Base-by-base conservation (phyloP, 2,113 vertebrate genomes). In the Pelecanus crispus region DNA sequence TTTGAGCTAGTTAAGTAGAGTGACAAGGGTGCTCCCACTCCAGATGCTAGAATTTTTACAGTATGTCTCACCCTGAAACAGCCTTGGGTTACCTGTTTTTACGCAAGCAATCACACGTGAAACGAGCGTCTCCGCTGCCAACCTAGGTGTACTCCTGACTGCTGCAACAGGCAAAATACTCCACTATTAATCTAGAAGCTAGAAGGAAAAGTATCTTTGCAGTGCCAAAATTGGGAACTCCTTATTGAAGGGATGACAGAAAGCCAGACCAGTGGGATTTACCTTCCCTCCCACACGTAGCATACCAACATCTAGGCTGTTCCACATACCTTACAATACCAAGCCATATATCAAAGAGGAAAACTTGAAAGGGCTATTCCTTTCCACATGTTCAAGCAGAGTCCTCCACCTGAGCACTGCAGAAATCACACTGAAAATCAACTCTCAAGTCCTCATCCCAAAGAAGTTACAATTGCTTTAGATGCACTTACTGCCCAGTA, bases 121-220 rank as follows among this genome's bases (percentile, higher is more conserved):
- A 80, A 62, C 6, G 0, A 50, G 13, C 0, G 0, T 6, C 47
- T 65, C 31, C 28, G 26, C 52, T 82, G 61, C 47, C 61, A 90
- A 7, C 7, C 24, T 50, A 42, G 21, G 29, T 15, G 24, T 17
- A 28, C 26, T 61, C 34, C 34, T 3, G 4, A 44, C 70, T 44
- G 45, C 74, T 79, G 9, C 71, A 47, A 58, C 24, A n/a, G 15
- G 47, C 24, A 40, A 22, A 66, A 55, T 3, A 17, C 13, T 40
- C 17, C 16, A 1, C 55, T 49, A 8, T 9, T 17, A 14, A 6
- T 10, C 42, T 9, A 29, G 67, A 34, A 42, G 13, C 38, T 75
- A 68, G 29, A 78, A 75, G 68, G 28, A 58, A 58, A 61, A 55
- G 26, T 1, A 1, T 9, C 36, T 59, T 26, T 36, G 61, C n/a